Evolutionary conservation across 2,113 vertebrate species (phyloP).

Genomic region (Tachysurus fulvidraco): DNA sequence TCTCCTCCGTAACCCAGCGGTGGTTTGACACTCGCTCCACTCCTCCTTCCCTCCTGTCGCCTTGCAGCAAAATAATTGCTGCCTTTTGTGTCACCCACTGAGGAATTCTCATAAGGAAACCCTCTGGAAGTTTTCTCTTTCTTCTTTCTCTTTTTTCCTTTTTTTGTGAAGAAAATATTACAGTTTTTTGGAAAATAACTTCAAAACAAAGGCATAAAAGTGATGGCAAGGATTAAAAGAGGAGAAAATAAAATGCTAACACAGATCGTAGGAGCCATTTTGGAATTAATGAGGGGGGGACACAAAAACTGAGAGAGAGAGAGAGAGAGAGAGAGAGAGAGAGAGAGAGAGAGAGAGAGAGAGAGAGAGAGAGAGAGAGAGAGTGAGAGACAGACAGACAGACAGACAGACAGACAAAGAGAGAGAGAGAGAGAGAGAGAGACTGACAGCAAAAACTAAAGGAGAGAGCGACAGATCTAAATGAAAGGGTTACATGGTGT

Average conservation of each 20-base stretch:
- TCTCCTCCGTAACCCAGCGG: constrained; percentile 14
- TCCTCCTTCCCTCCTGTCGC: constrained; percentile 16
- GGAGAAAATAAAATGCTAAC: constrained; percentile 55
- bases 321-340: background rate
- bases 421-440: background rate
- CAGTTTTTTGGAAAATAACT: constrained; percentile 54
- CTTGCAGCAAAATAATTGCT: constrained; percentile 52
- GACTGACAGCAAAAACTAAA: background rate
- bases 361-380: background rate
- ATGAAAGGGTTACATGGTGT: background rate
- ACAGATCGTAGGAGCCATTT: constrained; percentile 52
- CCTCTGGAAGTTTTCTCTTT: background rate
- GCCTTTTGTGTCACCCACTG: constrained; percentile 19
- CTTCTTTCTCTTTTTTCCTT: background rate
- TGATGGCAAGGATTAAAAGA: constrained; percentile 57
- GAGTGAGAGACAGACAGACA: background rate
- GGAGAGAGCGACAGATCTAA: background rate
- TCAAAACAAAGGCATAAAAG: constrained; percentile 61
- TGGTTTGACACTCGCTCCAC: constrained; percentile 40
- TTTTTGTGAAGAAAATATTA: constrained; percentile 40
- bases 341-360: background rate
- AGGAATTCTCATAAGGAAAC: constrained; percentile 30
- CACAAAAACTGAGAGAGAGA: constrained; percentile 7
- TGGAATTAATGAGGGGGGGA: constrained; percentile 49
- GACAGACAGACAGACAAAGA: background rate